Conservation (phyloP, 2,888 invertebrate genomes). For the Orchesellides sinensis region DNA sequence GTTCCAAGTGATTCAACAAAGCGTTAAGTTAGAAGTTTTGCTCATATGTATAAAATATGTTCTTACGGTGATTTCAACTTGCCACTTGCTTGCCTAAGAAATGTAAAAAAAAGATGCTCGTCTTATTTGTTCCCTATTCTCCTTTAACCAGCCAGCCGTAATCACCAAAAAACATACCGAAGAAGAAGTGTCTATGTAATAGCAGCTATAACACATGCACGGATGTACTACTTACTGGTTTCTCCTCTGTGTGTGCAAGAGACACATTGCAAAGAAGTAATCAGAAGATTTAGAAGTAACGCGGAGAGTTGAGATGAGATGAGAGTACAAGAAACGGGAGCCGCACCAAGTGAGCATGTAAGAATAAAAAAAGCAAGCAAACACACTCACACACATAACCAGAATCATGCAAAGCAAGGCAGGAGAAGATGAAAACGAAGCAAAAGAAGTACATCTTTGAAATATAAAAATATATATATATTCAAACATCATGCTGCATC, state of each 20-base stretch:
- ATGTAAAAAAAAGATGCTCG: background rate
- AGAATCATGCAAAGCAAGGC: conserved; percentile 16
- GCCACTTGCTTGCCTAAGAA: conserved; percentile 8
- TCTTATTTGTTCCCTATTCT: conserved; percentile 32
- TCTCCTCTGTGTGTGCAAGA: background rate
- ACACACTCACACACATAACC: background rate
- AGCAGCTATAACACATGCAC: background rate
- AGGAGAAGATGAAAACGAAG: conserved; percentile 20
- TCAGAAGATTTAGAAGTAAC: conserved; percentile 8
- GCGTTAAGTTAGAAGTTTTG: background rate
- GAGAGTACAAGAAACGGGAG: conserved; percentile 19
- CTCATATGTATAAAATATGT: background rate
- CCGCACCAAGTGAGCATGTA: conserved; percentile 26
- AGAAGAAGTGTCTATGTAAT: background rate
- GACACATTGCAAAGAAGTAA: background rate
- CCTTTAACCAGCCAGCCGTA: conserved; percentile 37
- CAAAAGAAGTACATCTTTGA: conserved; percentile 37
- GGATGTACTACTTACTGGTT: background rate
- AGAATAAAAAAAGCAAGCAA: background rate
- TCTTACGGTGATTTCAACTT: conserved; percentile 27
- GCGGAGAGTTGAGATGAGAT: background rate
- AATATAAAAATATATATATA: too few species aligned
- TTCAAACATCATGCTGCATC: conserved; percentile 21
- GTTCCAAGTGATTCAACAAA: conserved; percentile 10
- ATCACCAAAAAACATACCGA: background rate